Conservation (phyloP, 1,140 invertebrate species). For the Hyles euphorbiae region DNA sequence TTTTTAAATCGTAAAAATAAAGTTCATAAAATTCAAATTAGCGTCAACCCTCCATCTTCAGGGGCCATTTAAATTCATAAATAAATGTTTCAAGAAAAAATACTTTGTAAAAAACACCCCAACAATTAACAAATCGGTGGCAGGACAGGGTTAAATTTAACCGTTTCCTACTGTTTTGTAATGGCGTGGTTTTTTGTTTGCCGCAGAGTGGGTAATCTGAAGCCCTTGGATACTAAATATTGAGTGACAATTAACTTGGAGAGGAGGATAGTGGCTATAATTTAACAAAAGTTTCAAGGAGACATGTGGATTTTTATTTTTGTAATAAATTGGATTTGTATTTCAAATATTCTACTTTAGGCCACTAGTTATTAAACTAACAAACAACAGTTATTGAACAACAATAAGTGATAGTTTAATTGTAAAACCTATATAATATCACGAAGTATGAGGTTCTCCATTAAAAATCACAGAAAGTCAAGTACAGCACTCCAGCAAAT, state of each 20-base stretch:
- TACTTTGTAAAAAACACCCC: slow-evolving; percentile 44
- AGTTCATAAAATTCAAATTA: slow-evolving; percentile 72
- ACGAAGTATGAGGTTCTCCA: too few relatives aligned
- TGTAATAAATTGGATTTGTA: too few relatives aligned
- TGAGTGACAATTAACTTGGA: slow-evolving; percentile 50
- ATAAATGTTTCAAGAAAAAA: slow-evolving; percentile 47
- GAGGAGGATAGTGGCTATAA: too few relatives aligned
- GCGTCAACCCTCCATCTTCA: slow-evolving; percentile 55
- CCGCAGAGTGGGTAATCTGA: slow-evolving; percentile 46
- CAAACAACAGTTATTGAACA: too few relatives aligned
- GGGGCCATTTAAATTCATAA: slow-evolving; percentile 67
- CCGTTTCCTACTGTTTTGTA: slow-evolving; percentile 41
- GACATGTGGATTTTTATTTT: too few relatives aligned
- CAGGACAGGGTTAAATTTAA: slow-evolving; percentile 67
- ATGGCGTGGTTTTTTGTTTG: slow-evolving; percentile 44
- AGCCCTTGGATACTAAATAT: slow-evolving; percentile 41
- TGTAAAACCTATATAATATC: too few relatives aligned
- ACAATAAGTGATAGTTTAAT: too few relatives aligned
- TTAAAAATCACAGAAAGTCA: too few relatives aligned
- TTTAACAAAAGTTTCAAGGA: too few relatives aligned
- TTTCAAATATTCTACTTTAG: too few relatives aligned
- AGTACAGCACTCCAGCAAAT: too few relatives aligned
- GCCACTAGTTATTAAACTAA: too few relatives aligned
- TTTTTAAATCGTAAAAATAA: slow-evolving; percentile 53
- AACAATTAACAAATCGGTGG: slow-evolving; percentile 70